Conservation (phyloP, 2,888 invertebrate genomes). For the Ochropacha duplaris region DNA sequence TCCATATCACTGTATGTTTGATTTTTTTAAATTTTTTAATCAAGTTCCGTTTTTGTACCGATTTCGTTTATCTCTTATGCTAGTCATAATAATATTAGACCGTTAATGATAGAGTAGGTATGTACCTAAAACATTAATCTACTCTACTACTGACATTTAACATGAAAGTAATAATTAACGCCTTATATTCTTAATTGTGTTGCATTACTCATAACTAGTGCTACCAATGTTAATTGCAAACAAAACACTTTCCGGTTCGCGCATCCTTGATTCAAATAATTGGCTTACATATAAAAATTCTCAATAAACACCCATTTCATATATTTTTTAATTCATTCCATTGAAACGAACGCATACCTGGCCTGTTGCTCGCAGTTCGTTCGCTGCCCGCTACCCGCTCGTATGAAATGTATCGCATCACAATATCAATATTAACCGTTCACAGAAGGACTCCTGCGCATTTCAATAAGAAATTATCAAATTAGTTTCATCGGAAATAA, state of each 20-base stretch:
- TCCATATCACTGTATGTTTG: conserved; percentile 8
- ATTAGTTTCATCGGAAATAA: conserved; percentile 70
- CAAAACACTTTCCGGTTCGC: conserved; percentile 31
- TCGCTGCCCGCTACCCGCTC: conserved; percentile 1
- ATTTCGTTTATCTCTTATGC: not conserved
- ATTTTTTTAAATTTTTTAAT: not conserved
- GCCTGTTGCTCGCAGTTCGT: conserved; percentile 11
- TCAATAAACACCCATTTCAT: conserved; percentile 30
- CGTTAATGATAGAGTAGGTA: not conserved
- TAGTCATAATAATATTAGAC: not conserved
- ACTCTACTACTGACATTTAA: not conserved
- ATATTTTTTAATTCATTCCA: conserved; percentile 40
- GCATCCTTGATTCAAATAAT: conserved; percentile 45
- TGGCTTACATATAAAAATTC: conserved; percentile 33
- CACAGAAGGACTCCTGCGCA: conserved; percentile 41
- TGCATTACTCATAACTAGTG: conserved; percentile 1
- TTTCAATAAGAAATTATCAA: conserved; percentile 79
- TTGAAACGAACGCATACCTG: conserved; percentile 23
- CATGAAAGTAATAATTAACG: not conserved
- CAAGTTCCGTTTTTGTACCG: not conserved
- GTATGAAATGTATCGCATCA: conserved; percentile 8
- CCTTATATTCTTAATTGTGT: not conserved
- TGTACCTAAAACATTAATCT: not conserved
- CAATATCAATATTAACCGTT: conserved; percentile 34
- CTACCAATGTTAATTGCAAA: conserved; percentile 1